phyloP scores from a whole-genome alignment of 1,140 invertebrate species.

The Drosophila nebulosa region DNA sequence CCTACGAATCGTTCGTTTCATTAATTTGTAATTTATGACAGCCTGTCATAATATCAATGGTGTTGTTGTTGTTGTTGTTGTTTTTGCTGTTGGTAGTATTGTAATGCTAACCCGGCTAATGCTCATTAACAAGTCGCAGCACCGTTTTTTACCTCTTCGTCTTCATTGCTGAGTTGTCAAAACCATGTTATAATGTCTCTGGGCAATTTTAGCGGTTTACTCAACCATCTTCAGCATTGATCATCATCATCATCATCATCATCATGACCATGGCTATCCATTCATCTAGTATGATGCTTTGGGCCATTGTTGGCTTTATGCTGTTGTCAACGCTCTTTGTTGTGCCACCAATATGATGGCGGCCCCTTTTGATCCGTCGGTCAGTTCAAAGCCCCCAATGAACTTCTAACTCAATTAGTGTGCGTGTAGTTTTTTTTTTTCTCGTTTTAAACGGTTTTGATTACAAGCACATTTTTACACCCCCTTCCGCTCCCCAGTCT shows the following conservation, averaged over 20 bases:
- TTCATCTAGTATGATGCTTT: constrained; percentile 38
- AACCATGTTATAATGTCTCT: constrained; percentile 63
- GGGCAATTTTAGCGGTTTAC: constrained; percentile 66
- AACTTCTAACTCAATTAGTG: constrained; percentile 76
- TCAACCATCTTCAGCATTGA: constrained; percentile 33
- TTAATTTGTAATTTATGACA: constrained; percentile 80
- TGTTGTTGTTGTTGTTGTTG: not conserved
- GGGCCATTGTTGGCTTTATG: constrained; percentile 71
- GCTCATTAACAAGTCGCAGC: constrained; percentile 55
- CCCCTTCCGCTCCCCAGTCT: too few relatives aligned
- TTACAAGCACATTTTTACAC: constrained; percentile 70
- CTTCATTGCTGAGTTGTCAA: constrained; percentile 61
- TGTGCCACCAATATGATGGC: constrained; percentile 68
- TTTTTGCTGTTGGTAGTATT: constrained; percentile 28
- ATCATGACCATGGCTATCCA: constrained; percentile 37
- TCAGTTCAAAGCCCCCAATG: constrained; percentile 63
- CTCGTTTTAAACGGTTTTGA: constrained; percentile 77
- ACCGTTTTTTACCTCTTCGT: constrained; percentile 22
- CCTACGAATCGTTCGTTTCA: constrained; percentile 53
- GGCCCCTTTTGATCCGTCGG: constrained; percentile 63
- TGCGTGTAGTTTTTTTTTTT: constrained; percentile 30
- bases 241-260: constrained; percentile 38
- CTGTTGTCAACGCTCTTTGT: constrained; percentile 78
- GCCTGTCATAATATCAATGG: constrained; percentile 74
- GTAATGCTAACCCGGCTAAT: constrained; percentile 38